These are phyloP conservation scores for Bufotes viridis DNA, from an alignment of 2,797 vertebrate species.

Conservation along the genomic window DNA sequence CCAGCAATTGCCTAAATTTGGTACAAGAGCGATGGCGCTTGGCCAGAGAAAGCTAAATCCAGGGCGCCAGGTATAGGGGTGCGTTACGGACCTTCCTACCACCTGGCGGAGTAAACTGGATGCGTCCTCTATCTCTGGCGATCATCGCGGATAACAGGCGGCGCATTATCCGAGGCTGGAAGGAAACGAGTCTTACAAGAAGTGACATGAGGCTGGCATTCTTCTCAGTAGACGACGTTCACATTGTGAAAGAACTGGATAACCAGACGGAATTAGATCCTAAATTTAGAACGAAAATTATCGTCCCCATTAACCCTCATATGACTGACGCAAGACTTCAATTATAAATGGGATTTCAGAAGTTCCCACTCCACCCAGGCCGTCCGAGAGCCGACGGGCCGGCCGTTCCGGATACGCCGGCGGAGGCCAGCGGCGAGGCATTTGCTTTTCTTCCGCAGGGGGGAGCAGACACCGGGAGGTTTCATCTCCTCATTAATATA, in stretches of 20 bases:
- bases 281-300: conserved; percentile 36
- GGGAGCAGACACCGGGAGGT: not conserved
- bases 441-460: not conserved
- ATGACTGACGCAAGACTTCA: conserved; percentile 26
- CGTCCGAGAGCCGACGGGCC: not conserved
- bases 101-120: not conserved
- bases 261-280: conserved; percentile 12
- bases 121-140: too few relatives aligned
- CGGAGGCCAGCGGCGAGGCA: not conserved
- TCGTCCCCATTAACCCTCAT: conserved; percentile 11
- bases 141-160: not conserved
- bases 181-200: conserved; percentile 34
- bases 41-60: too few relatives aligned
- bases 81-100: not conserved
- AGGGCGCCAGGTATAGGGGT: too few relatives aligned
- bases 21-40: too few relatives aligned
- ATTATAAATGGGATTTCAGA: conserved; percentile 8
- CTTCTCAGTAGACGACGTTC: not conserved
- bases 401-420: not conserved
- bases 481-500: not conserved
- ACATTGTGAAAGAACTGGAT: conserved; percentile 63
- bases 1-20: too few relatives aligned
- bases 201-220: not conserved
- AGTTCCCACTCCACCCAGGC: conserved; percentile 32
- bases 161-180: not conserved